Conservation (phyloP, 1,140 invertebrate species). For the Drosophila erecta region DNA sequence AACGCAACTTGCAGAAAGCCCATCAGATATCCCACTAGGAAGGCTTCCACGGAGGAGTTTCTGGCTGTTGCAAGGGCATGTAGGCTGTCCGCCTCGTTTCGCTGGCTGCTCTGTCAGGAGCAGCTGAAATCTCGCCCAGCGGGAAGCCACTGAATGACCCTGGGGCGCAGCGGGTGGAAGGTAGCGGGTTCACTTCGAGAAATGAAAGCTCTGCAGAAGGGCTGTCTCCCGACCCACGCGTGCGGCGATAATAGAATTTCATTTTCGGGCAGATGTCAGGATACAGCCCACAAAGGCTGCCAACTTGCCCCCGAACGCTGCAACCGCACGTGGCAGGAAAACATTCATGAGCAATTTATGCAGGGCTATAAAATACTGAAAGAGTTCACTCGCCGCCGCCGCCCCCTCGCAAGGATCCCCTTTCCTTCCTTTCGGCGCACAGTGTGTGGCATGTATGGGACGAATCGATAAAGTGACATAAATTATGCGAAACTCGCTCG, state of each 20-base stretch:
- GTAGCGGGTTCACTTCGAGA: not conserved
- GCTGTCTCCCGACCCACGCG: not conserved
- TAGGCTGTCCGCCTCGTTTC: constrained; percentile 2
- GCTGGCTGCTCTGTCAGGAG: constrained; percentile 15
- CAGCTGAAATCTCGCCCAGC: constrained; percentile 17
- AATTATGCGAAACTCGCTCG: constrained; percentile 56
- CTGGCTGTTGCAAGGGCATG: not conserved
- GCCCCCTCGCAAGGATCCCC: not conserved
- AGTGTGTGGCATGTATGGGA: constrained; percentile 7
- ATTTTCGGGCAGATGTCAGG: constrained; percentile 17
- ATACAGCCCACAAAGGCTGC: not conserved
- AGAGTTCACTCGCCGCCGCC: constrained; percentile 10
- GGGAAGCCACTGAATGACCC: not conserved
- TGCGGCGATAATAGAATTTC: constrained; percentile 42
- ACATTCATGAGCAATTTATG: constrained; percentile 72
- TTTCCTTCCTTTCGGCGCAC: too few species aligned
- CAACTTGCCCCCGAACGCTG: not conserved
- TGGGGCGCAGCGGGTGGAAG: constrained; percentile 11
- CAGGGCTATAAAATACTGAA: constrained; percentile 53
- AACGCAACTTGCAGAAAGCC: not conserved
- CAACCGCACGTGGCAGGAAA: constrained; percentile 30
- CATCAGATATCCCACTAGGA: not conserved
- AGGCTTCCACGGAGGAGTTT: too few species aligned
- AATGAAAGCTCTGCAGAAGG: not conserved
- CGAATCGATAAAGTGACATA: constrained; percentile 72